Percentiles rank a stretch among this genome's conserved stretches.
Evolutionary conservation across 2,113 vertebrate species (phyloP).

Genomic region (Saiga tatarica): DNA sequence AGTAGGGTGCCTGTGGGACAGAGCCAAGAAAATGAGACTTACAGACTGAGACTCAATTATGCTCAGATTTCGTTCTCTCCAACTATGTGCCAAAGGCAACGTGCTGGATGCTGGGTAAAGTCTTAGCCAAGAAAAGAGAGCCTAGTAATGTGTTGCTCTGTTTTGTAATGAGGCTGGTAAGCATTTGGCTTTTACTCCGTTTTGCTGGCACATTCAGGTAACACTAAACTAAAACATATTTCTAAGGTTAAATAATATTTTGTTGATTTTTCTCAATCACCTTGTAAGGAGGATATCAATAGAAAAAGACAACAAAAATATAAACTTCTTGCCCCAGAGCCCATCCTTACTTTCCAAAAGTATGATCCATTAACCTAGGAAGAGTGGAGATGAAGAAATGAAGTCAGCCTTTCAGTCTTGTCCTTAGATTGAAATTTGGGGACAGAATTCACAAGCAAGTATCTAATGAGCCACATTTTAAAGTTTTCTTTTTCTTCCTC

Average conservation of each 20-base stretch:
- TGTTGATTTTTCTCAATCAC: slow-evolving; percentile 70
- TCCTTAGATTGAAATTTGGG: background rate
- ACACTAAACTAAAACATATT: slow-evolving; percentile 19
- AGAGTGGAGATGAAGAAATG: background rate
- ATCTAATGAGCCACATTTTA: background rate
- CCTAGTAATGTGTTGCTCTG: slow-evolving; percentile 69
- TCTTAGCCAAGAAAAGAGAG: slow-evolving; percentile 67
- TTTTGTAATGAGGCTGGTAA: slow-evolving; percentile 50
- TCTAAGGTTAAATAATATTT: slow-evolving; percentile 58
- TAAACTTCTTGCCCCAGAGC: background rate
- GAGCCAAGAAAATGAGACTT: slow-evolving; percentile 72
- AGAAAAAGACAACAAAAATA: slow-evolving; percentile 19
- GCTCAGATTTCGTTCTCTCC: slow-evolving; percentile 77
- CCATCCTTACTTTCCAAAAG: background rate
- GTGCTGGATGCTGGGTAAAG: slow-evolving; percentile 66
- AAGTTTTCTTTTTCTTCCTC: slow-evolving; percentile 8
- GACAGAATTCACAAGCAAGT: slow-evolving; percentile 48
- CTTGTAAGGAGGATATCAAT: slow-evolving; percentile 29
- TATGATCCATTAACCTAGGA: background rate
- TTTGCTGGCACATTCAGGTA: slow-evolving; percentile 70
- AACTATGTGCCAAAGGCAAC: slow-evolving; percentile 69
- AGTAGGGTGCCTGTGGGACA: slow-evolving; percentile 51
- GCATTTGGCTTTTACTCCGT: slow-evolving; percentile 59
- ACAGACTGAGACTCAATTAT: slow-evolving; percentile 86
- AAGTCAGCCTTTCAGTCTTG: slow-evolving; percentile 5